phyloP scores from a whole-genome alignment of 2,113 vertebrate genomes.

The Hyla sarda region DNA sequence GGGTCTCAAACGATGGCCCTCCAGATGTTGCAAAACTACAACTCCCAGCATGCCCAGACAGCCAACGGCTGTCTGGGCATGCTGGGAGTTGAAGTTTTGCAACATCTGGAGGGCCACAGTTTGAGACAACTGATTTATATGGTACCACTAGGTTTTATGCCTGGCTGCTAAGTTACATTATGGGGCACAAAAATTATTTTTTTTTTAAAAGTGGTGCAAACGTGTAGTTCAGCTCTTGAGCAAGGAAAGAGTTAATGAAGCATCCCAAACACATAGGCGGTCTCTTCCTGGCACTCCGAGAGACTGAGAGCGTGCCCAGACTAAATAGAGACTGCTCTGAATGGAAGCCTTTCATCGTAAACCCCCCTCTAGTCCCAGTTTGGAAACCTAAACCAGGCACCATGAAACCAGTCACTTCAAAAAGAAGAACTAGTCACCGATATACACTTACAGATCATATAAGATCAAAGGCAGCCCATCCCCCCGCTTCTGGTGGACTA shows the following conservation, averaged over 20 bases:
- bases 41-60: too few relatives aligned
- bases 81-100: too few relatives aligned
- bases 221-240: slow-evolving; percentile 17
- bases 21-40: too few relatives aligned
- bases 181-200: too few relatives aligned
- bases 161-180: not conserved
- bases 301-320: slow-evolving; percentile 56
- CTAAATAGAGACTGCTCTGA: slow-evolving; percentile 58
- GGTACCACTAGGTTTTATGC: not conserved
- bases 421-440: not conserved
- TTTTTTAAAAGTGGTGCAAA: too few relatives aligned
- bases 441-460: not conserved
- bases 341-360: slow-evolving; percentile 49
- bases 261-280: slow-evolving; percentile 42
- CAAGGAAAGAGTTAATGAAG: slow-evolving; percentile 42
- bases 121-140: too few relatives aligned
- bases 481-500: too few relatives aligned
- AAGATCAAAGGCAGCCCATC: not conserved
- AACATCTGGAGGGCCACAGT: too few relatives aligned
- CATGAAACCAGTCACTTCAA: not conserved
- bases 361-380: slow-evolving; percentile 22
- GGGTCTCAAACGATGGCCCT: too few relatives aligned
- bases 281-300: slow-evolving; percentile 44
- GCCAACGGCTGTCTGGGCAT: too few relatives aligned
- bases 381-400: slow-evolving; percentile 47